Conservation (phyloP, 23 tunicate genomes). For the Diplosoma virens region DNA sequence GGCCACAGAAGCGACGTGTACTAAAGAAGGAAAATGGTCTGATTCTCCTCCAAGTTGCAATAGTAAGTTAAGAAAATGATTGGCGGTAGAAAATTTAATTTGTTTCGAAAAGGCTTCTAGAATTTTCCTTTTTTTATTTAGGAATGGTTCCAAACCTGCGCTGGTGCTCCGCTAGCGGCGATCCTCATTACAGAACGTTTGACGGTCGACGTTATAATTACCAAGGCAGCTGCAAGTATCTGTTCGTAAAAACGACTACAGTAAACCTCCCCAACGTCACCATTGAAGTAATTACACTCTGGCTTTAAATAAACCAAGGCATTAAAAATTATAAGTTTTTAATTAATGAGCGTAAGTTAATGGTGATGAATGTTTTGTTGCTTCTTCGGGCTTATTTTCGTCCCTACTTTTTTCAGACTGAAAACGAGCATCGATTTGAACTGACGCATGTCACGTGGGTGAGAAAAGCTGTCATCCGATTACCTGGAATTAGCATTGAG, state of each 20-base stretch:
- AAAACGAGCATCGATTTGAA: constrained; percentile 59
- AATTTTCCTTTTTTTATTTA: too few species aligned
- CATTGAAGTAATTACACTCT: constrained; percentile 35
- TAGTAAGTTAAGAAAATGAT: constrained; percentile 58
- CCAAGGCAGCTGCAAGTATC: constrained; percentile 64
- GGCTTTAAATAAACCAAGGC: too few species aligned
- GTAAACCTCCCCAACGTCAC: constrained; percentile 10
- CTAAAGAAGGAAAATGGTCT: constrained; percentile 48
- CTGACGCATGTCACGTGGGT: constrained; percentile 60
- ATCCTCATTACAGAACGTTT: constrained; percentile 66
- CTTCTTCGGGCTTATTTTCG: too few species aligned
- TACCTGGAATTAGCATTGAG: constrained; percentile 32
- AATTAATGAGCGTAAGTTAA: too few species aligned
- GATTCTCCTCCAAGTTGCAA: constrained; percentile 43
- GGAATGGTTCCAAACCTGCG: constrained; percentile 27
- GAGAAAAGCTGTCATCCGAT: constrained; percentile 22
- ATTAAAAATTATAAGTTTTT: too few species aligned
- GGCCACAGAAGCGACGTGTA: constrained; percentile 14
- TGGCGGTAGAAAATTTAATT: too few species aligned
- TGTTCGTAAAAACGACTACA: constrained; percentile 28
- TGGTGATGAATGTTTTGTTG: too few species aligned
- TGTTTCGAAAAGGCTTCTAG: too few species aligned
- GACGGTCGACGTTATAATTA: constrained; percentile 49
- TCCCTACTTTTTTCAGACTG: constrained; percentile 46
- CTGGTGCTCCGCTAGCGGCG: constrained; percentile 66